A percentile compares a stretch with the other conserved stretches of the same genome.
phyloP scores from a whole-genome alignment of 2,888 invertebrate genomes.

The Silvanus unidentatus region DNA sequence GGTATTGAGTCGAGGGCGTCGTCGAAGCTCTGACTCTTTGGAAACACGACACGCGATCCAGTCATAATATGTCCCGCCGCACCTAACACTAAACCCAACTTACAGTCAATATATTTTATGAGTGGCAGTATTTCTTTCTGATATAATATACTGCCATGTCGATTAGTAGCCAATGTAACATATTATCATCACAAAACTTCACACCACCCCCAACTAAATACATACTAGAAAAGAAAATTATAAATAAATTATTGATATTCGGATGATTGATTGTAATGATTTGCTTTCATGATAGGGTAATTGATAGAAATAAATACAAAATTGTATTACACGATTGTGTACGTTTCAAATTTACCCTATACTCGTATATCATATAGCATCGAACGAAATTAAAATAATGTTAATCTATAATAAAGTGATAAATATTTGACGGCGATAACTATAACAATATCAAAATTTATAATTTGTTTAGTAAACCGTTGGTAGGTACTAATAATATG shows the following conservation, averaged over 20 bases:
- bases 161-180: conserved; percentile 1
- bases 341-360: background rate
- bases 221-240: background rate
- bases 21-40: conserved; percentile 11
- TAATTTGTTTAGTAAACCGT: no score
- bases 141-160: background rate
- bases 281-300: conserved; percentile 6
- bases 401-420: no score
- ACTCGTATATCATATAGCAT: no score
- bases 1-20: conserved; percentile 21
- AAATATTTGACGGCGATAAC: no score
- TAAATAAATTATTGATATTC: background rate
- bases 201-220: background rate
- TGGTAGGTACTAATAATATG: no score
- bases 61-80: conserved; percentile 30
- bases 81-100: conserved; percentile 27
- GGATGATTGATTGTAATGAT: conserved; percentile 1
- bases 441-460: no score
- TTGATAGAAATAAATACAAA: conserved; percentile 1
- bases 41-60: conserved; percentile 26
- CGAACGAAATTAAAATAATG: no score
- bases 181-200: conserved; percentile 1
- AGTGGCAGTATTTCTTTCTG: conserved; percentile 5
- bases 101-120: conserved; percentile 24
- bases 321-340: background rate